phyloP scores from a whole-genome alignment of 2,888 invertebrate species.

The Ectemnius lituratus region DNA sequence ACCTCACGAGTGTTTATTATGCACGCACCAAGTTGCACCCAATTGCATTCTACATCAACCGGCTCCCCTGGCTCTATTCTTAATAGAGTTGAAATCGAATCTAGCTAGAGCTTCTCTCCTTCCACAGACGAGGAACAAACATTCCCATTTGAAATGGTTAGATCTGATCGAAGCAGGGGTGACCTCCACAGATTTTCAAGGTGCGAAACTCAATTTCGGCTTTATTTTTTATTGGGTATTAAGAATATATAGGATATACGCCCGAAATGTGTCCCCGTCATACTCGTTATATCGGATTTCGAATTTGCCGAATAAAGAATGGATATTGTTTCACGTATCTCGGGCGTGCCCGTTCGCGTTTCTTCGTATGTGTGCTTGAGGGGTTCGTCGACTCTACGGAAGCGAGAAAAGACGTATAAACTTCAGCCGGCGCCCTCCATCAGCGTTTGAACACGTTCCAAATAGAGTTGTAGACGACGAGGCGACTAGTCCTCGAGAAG shows the following conservation, averaged over 20 bases:
- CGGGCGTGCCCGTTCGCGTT: background rate
- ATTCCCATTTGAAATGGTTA: too few relatives aligned
- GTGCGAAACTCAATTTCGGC: too few relatives aligned
- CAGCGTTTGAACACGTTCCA: conserved; percentile 72
- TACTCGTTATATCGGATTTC: background rate
- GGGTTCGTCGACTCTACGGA: conserved; percentile 20
- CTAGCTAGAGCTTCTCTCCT: too few relatives aligned
- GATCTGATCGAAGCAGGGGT: too few relatives aligned
- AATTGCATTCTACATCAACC: too few relatives aligned
- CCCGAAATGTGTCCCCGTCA: background rate
- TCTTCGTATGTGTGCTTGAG: background rate
- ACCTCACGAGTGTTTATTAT: conserved; percentile 38
- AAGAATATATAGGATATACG: conserved; percentile 3
- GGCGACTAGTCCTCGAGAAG: conserved; percentile 23
- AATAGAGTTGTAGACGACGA: conserved; percentile 63
- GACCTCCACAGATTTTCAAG: too few relatives aligned
- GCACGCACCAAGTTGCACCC: conserved; percentile 27
- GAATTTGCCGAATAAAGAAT: conserved; percentile 16
- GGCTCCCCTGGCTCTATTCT: too few relatives aligned
- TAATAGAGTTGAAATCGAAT: conserved; percentile 16
- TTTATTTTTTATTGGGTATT: conserved; percentile 3
- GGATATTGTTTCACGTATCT: conserved; percentile 12
- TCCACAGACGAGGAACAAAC: too few relatives aligned
- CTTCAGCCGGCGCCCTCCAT: conserved; percentile 63
- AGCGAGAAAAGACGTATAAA: conserved; percentile 43